These are phyloP conservation scores for Hypotaenidia philippensis DNA, from an alignment of 2,797 vertebrate species.

Conservation along the genomic window DNA sequence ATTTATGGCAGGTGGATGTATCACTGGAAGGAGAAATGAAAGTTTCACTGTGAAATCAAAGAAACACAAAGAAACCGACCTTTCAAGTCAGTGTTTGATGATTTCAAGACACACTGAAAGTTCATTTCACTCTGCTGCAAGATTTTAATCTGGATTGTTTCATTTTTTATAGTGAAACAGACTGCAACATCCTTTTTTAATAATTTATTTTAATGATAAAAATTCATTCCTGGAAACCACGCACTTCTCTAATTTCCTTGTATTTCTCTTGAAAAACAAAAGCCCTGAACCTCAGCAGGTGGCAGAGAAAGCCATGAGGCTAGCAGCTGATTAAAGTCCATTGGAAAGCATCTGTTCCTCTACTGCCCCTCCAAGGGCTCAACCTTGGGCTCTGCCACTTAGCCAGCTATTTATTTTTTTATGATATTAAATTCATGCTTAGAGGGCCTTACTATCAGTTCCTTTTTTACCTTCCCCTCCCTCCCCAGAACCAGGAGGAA, in stretches of 20 bases:
- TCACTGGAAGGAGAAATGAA: background rate
- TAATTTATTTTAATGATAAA: background rate
- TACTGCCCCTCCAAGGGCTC: background rate
- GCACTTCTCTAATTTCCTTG: background rate
- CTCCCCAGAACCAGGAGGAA: constrained; percentile 18
- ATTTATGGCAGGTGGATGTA: background rate
- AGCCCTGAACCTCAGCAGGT: constrained; percentile 15
- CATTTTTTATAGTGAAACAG: background rate
- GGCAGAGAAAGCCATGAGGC: background rate
- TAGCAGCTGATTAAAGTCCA: constrained; percentile 16
- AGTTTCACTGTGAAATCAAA: background rate
- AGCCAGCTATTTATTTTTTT: constrained; percentile 23
- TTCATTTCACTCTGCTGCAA: background rate
- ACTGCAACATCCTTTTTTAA: background rate
- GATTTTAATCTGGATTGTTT: background rate
- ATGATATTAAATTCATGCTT: constrained; percentile 23
- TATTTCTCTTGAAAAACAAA: background rate
- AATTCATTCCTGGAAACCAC: background rate
- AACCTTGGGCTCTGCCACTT: background rate
- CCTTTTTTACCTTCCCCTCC: background rate
- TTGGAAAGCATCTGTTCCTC: background rate
- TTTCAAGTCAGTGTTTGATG: background rate
- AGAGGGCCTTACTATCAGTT: background rate
- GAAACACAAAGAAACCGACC: background rate
- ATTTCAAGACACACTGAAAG: background rate